Percentiles rank a stretch among this genome's conserved stretches.
Conservation (phyloP, 2,113 vertebrate species). For the Pseudorasbora parva region DNA sequence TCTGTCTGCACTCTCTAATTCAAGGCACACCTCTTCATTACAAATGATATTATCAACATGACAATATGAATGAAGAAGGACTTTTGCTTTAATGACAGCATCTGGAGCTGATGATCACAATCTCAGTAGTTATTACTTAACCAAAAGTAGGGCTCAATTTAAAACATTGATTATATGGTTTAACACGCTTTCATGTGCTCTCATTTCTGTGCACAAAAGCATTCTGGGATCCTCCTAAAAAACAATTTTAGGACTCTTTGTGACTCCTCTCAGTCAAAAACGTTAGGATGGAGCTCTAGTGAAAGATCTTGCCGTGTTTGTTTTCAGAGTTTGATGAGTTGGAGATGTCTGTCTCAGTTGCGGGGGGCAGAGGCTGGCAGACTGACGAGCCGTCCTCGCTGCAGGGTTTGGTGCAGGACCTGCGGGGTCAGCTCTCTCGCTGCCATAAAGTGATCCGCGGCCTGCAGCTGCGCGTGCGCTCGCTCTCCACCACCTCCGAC, state of each 20-base stretch:
- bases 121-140: too few relatives aligned
- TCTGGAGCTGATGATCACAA: not conserved
- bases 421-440: conserved; percentile 84
- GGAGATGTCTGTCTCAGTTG: conserved; percentile 78
- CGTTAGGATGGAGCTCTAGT: not conserved
- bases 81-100: not conserved
- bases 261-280: not conserved
- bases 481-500: conserved; percentile 86
- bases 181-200: too few relatives aligned
- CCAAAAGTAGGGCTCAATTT: too few relatives aligned
- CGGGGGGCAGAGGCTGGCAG: conserved; percentile 53
- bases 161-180: too few relatives aligned
- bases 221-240: too few relatives aligned
- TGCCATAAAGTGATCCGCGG: conserved; percentile 87
- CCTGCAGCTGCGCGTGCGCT: conserved; percentile 85
- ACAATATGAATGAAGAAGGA: too few relatives aligned
- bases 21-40: not conserved
- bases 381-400: conserved; percentile 62
- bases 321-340: conserved; percentile 85
- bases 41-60: too few relatives aligned
- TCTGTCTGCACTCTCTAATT: not conserved
- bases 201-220: too few relatives aligned
- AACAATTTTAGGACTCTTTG: too few relatives aligned
- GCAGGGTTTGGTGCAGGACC: conserved; percentile 80
- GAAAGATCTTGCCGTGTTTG: not conserved